Base-by-base conservation (phyloP, 2,797 vertebrate species). In the Ambastaia sidthimunki region DNA sequence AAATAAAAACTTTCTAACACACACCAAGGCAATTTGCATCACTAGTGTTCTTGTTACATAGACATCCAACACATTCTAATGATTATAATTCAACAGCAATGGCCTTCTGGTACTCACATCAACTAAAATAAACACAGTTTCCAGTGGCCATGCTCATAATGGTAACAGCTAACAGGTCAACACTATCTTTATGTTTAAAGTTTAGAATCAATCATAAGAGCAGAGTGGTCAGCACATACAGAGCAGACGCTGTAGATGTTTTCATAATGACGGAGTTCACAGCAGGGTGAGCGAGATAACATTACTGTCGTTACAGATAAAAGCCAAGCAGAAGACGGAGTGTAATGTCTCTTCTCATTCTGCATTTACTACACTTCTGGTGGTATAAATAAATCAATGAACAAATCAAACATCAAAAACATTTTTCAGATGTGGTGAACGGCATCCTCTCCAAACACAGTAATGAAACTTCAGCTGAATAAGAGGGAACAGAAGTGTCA, bases 291-390 rank as follows among this genome's bases (percentile, higher is more conserved):
- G 76, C 44, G 12, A 59, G 13, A 63, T 62, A 52, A 71, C 37
- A 78, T 70, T 70, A 71, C 57, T 63, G 57, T 62, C 67, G 63
- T 78, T 71, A 78, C 44, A 78, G 67, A 71, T 78, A 23, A 71
- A 62, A 63, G 19, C 60, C 76, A 41, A 2, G 16, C 6, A 68
- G 52, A 69, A 10, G 34, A 60, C 16, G 44, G 54, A 1, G 15
- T 0, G 9, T 4, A 15, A 47, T 52, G 25, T 25, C n/a, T 3
- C 16, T 59, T 16, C 37, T 60, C 11, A 62, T 59, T 31, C 52
- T 59, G 52, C 54, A 3, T 50, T 31, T n/a, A 62, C 25, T 50
- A 71, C 15, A 48, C 23, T 69, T 48, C 37, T 11, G 9, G 3
- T 50, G 12, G 44, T 1, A 15, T 52, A 62, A 16, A 63, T 34